Evolutionary conservation across 2,797 vertebrate species (phyloP), one percentile per base, ranked within the genome.

Genomic region (Alca torda): DNA sequence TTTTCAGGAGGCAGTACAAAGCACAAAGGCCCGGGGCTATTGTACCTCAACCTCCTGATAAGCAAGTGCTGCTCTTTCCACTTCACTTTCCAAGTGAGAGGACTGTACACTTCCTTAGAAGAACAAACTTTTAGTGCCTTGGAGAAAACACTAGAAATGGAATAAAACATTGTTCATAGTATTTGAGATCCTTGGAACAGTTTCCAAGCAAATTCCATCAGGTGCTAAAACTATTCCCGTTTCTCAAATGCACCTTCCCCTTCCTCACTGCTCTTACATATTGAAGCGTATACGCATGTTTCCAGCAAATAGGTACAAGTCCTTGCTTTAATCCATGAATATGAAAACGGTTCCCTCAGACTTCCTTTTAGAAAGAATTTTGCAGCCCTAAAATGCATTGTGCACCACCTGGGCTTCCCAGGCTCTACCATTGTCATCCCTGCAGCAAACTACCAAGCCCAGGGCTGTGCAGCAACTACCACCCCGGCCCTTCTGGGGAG

Each of bases 1-100:
- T 45, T 56, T 85, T 81, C 56, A 19, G 35, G 25, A 80, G 75
- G 59, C 1, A 1, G 15, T 43, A 13, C 0, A 0, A 12, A 77
- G 39, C 30, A 61, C 28, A 31, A 45, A 65, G 45, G 20, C 25
- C 50, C 39, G 31, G 30, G 67, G 12, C 21, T 50, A 2, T 16
- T 39, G 16, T 50, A 35, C 45, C 53, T 63, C 73, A 61, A 9
- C 10, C 31, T 88, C 50, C 57, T 24, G 28, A 35, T 6, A 26
- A 78, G 53, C 30, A 72, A 10, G 53, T 30, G 6, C 41, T 26
- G 9, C 46, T 78, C 46, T 25, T 78, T 57, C 16, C 53, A 24
- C 23, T 67, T 89, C 41, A 21, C 41, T 65, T 61, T 17, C 7
- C 65, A 54, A 4, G 56, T 28, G 15, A 89, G 45, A 67, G 33